These are phyloP conservation scores for Marcusenius ussheri DNA, from an alignment of 2,113 vertebrate genomes.

Conservation along the genomic window DNA sequence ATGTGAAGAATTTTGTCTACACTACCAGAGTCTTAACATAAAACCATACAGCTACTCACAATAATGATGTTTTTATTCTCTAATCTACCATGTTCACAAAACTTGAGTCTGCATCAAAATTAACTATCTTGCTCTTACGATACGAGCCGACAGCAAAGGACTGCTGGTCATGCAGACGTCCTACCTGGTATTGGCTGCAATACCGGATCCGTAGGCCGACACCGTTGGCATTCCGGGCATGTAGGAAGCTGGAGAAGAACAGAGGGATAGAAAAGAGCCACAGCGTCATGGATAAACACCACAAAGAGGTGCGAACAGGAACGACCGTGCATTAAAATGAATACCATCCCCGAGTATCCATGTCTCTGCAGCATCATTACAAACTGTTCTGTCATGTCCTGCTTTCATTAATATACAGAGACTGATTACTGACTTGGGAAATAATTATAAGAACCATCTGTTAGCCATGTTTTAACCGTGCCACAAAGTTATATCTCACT, in stretches of 20 bases:
- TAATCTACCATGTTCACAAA: neutral
- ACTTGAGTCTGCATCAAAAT: neutral
- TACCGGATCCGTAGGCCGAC: constrained; percentile 73
- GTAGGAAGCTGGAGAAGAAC: constrained; percentile 74
- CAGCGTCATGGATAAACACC: neutral
- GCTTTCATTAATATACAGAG: neutral
- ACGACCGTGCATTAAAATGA: neutral
- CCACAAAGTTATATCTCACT: neutral
- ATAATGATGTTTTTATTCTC: neutral
- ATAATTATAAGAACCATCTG: neutral
- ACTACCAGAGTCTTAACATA: neutral
- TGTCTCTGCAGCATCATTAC: neutral
- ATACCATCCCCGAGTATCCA: neutral
- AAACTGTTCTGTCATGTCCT: neutral
- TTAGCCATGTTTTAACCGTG: neutral
- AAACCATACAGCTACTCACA: neutral
- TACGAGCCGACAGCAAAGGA: neutral
- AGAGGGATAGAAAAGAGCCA: constrained; percentile 21
- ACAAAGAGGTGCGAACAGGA: neutral
- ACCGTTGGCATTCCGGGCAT: constrained; percentile 84
- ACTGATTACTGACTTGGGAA: neutral
- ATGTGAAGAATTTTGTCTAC: neutral
- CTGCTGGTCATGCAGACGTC: constrained; percentile 8
- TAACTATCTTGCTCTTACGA: neutral
- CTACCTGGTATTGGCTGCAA: constrained; percentile 82